These are phyloP conservation scores for Potamilus streckersoni DNA, from an alignment of 1,140 invertebrate species.

Conservation along the genomic window DNA sequence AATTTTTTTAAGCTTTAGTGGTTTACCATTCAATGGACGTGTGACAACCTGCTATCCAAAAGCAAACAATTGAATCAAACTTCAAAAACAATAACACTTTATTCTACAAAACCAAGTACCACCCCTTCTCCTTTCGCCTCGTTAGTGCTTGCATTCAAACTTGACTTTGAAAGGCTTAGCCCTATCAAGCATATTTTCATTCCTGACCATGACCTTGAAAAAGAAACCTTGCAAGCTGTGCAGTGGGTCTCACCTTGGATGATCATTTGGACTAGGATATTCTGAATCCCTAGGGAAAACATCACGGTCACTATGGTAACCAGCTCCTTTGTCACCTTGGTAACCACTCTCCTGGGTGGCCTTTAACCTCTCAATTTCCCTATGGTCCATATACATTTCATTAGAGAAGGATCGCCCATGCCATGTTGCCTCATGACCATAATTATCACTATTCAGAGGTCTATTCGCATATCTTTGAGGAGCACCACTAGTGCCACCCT, in stretches of 20 bases:
- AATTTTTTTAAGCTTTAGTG: too few relatives aligned
- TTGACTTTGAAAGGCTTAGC: too few relatives aligned
- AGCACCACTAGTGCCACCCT: constrained; percentile 13
- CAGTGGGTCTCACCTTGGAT: constrained; percentile 49
- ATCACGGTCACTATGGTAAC: constrained; percentile 24
- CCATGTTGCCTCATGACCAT: constrained; percentile 13
- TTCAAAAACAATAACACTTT: too few relatives aligned
- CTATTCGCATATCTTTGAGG: constrained; percentile 2
- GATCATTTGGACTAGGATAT: constrained; percentile 32
- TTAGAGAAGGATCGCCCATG: constrained; percentile 52
- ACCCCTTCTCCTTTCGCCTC: too few relatives aligned
- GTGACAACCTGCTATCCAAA: too few relatives aligned
- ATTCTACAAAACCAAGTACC: too few relatives aligned
- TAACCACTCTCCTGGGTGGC: not conserved
- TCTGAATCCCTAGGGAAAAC: constrained; percentile 33
- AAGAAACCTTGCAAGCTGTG: not conserved
- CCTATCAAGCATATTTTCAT: too few relatives aligned
- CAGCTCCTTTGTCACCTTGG: constrained; percentile 2
- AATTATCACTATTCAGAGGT: constrained; percentile 7
- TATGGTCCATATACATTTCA: constrained; percentile 62
- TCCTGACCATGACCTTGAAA: too few relatives aligned
- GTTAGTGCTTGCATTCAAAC: too few relatives aligned
- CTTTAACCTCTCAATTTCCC: constrained; percentile 45
- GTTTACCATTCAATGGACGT: too few relatives aligned
- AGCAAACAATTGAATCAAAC: too few relatives aligned